phyloP scores from a whole-genome alignment of 2,888 invertebrate species.

The Spialia ferax region DNA sequence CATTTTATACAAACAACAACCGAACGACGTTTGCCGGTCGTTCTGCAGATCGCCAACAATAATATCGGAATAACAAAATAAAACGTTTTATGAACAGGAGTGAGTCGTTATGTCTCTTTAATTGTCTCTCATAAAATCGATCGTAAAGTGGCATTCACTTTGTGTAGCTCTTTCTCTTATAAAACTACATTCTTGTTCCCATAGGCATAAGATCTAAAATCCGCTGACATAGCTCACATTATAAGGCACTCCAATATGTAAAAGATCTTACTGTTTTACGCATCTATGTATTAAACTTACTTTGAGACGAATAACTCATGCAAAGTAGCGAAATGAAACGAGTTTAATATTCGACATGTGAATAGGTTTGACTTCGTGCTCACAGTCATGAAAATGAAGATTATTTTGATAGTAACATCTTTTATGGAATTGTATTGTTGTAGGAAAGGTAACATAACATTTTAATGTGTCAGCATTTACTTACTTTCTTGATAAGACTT shows the following conservation, averaged over 20 bases:
- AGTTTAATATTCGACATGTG: constrained; percentile 8
- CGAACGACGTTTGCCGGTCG: constrained; percentile 7
- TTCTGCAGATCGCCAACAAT: constrained; percentile 25
- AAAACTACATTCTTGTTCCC: background rate
- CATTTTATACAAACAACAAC: constrained; percentile 23
- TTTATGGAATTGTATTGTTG: background rate
- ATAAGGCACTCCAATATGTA: background rate
- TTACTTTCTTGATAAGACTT: too few species aligned
- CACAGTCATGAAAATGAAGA: background rate
- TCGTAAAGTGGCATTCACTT: constrained; percentile 32
- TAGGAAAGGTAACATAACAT: background rate
- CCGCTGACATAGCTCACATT: background rate
- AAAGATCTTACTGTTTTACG: constrained; percentile 1
- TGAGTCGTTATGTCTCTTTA: constrained; percentile 32
- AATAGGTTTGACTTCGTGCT: background rate
- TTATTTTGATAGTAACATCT: background rate
- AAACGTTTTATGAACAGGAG: constrained; percentile 31
- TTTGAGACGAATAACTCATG: constrained; percentile 31
- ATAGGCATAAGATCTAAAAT: background rate
- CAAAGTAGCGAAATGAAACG: constrained; percentile 28
- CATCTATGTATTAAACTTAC: constrained; percentile 13
- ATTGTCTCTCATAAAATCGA: constrained; percentile 33
- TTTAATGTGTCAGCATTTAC: too few species aligned
- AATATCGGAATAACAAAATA: constrained; percentile 35
- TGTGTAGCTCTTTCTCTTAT: background rate